These are phyloP conservation scores for Delichon dasypus DNA, from an alignment of 2,797 vertebrate species.

Conservation along the genomic window DNA sequence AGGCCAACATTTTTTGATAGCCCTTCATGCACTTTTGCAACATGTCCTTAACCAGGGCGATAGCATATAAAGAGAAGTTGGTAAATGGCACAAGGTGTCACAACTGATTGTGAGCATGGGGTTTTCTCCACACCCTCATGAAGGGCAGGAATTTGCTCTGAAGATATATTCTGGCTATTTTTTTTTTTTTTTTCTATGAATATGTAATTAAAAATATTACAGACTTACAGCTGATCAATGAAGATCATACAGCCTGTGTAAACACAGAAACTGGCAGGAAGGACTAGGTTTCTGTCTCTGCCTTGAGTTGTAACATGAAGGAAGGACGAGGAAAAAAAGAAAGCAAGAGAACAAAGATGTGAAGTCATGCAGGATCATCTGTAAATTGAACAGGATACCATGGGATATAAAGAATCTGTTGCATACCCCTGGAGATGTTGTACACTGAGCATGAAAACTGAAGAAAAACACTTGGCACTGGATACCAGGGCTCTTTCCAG, in stretches of 20 bases:
- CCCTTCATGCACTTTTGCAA: not conserved
- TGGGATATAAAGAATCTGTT: not conserved
- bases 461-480: not conserved
- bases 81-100: not conserved
- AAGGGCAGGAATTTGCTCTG: not conserved
- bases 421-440: not conserved
- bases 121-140: not conserved
- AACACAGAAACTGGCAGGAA: not conserved
- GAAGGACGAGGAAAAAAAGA: accelerated
- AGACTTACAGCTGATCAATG: not conserved
- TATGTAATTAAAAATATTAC: not conserved
- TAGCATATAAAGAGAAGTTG: not conserved
- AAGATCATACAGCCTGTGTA: not conserved
- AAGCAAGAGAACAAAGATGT: not conserved
- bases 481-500: not conserved
- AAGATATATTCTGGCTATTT: not conserved
- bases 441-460: not conserved
- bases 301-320: not conserved
- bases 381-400: not conserved
- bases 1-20: not conserved
- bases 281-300: not conserved
- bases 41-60: not conserved
- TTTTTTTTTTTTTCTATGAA: not conserved
- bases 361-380: not conserved
- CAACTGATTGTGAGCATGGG: accelerated